Conservation (phyloP, 2,113 vertebrate species). For the Cephalopterus ornatus region DNA sequence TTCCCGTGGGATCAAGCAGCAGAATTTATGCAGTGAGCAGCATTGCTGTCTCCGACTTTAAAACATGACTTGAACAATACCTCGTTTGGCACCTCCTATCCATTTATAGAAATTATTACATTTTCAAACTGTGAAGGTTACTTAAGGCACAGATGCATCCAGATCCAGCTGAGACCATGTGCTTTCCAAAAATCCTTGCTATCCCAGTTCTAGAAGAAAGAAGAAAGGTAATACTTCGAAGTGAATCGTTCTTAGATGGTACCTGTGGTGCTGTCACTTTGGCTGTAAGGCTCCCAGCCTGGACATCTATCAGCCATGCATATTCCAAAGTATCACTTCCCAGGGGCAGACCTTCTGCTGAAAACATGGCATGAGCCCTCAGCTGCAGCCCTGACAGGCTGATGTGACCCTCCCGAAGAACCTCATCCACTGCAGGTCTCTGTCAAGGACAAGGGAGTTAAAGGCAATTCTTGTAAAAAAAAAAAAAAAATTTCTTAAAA, state of each 20-base stretch:
- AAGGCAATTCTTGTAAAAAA: neutral
- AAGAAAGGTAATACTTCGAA: neutral
- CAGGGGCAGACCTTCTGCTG: slow-evolving; percentile 86
- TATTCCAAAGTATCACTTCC: slow-evolving; percentile 93
- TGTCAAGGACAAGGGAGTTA: slow-evolving; percentile 49
- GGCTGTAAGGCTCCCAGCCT: slow-evolving; percentile 90
- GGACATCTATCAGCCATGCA: slow-evolving; percentile 95
- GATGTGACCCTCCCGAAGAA: slow-evolving; percentile 91
- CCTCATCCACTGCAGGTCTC: slow-evolving; percentile 88
- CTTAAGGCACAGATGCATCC: neutral
- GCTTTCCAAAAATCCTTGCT: neutral
- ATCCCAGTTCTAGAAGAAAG: neutral
- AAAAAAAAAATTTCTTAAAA: neutral
- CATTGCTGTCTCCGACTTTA: neutral
- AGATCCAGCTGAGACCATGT: accelerated
- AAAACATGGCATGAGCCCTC: slow-evolving; percentile 97
- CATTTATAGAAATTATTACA: neutral
- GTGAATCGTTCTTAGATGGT: neutral
- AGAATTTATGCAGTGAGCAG: neutral
- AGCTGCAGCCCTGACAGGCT: slow-evolving; percentile 93
- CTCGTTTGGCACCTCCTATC: neutral
- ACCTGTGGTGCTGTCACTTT: slow-evolving; percentile 95
- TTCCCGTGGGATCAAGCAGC: neutral
- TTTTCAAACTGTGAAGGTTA: neutral
- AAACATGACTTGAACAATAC: neutral